Evolutionary conservation across 2,888 invertebrate genomes (phyloP).

Genomic region (Latheticus oryzae): DNA sequence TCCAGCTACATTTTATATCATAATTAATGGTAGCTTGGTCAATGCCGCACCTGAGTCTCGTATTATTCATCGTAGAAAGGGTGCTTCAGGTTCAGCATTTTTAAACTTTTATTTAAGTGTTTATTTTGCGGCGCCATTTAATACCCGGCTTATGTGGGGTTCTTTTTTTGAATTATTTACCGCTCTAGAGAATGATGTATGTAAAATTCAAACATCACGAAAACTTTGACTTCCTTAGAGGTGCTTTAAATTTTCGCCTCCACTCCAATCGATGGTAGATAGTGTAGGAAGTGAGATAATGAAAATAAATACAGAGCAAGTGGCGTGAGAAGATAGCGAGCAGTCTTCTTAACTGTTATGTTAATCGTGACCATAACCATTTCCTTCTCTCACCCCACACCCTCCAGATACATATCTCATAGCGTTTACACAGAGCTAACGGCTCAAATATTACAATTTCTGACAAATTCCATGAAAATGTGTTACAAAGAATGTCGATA

Average conservation of each 20-base stretch:
- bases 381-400: conserved; percentile 45
- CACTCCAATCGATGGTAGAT: conserved; percentile 21
- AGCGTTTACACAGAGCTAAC: conserved; percentile 39
- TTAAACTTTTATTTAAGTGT: conserved; percentile 13
- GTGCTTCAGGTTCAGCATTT: conserved; percentile 13
- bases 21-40: conserved; percentile 11
- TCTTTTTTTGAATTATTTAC: too few species aligned
- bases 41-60: too few species aligned
- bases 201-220: not conserved
- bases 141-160: too few species aligned
- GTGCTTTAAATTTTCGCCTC: conserved; percentile 7
- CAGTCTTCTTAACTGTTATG: conserved; percentile 49
- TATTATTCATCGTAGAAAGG: too few species aligned
- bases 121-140: conserved; percentile 9
- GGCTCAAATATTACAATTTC: too few species aligned
- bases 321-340: conserved; percentile 48
- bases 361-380: conserved; percentile 48
- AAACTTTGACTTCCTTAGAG: not conserved
- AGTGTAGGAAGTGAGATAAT: conserved; percentile 37
- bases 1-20: too few species aligned
- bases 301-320: conserved; percentile 46
- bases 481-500: not conserved
- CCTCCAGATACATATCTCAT: conserved; percentile 49
- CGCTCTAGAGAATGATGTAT: too few species aligned
- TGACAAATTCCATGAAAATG: too few species aligned